Evolutionary conservation across 2,113 vertebrate species (phyloP), one percentile per base, ranked within the genome.

Genomic region (Megalops atlanticus): DNA sequence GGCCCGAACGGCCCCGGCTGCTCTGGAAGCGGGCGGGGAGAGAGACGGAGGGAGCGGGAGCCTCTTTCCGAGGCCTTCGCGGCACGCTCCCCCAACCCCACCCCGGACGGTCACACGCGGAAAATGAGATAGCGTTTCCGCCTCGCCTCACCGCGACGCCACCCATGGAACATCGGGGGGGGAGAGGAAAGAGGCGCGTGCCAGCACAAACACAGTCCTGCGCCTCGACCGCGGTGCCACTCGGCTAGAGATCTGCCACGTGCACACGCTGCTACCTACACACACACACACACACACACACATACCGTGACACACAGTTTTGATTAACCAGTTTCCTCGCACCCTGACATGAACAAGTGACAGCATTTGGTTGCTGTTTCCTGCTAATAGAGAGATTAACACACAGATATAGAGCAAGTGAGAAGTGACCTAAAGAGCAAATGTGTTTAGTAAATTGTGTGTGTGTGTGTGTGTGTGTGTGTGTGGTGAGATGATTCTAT

Each of bases 51-150:
- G n/a, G n/a, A n/a, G n/a, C n/a, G n/a, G n/a, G n/a, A 33, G 27
- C 74, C 14, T 43, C 40, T 82, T 83, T 74, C 81, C 71, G 36
- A 43, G 72, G 77, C 54, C 77, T 77, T 69, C 39, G 18, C 49
- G 31, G n/a, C 21, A 24, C 52, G 0, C 3, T 58, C n/a, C 24
- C 21, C 16, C 4, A 12, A 18, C 49, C 14, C 14, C 49, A 11
- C 3, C 14, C 3, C 49, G 49, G 0, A 2, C 16, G 3, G 12
- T 49, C 4, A 16, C 12, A 4, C 18, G 2, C 12, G 12, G 47
- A 49, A 11, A 11, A n/a, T n/a, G n/a, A n/a, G n/a, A n/a, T n/a
- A n/a, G 52, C 52, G 0, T 1, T 58, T 58, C 24, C 21, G 3
- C 4, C 49, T 52, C 49, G 49, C 14, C 49, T 18, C 3, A 52